Base-by-base conservation (phyloP, 2,888 invertebrate species). In the Endomychus coccineus region DNA sequence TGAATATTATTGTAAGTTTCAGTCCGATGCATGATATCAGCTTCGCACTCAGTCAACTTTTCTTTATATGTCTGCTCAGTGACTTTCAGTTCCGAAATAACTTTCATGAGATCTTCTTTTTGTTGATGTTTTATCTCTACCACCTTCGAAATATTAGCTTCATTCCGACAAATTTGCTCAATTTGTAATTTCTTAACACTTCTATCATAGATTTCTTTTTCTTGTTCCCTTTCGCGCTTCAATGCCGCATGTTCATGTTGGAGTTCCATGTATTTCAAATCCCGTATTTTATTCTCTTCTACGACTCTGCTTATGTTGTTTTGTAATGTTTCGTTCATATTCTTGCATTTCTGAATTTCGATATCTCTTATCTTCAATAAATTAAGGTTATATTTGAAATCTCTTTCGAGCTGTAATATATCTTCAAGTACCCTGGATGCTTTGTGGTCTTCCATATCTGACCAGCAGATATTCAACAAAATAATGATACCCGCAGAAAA, bases 321-420 rank as follows among this genome's bases (percentile, higher is more conserved):
- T 15, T 40, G 36, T 10, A 40, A 21, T 14, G 16, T 22, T 12
- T 40, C 13, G 21, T 40, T 32, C 4, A 36, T 31, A 13, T 10
- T 19, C 15, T 27, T 40, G 15, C 36, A 40, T 31, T 28, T 36
- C 17, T 40, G 27, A 9, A 40, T 40, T 36, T 40, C 40, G 13
- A 25, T 15, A 19, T 40, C 40, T 21, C 40, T 3, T 10, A 40
- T 24, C 22, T 31, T 35, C 15, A 40, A 28, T 19, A 40, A 33
- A 13, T 36, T 40, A 4, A 40, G 29, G 14, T 40, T 40, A 17
- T 40, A 40, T 32, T 32, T 36, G 10, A 40, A 40, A 32, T 40
- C 40, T 22, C 33, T 21, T 16, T 40, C 40, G 22, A 40, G 36
- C 16, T 21, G 21, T 28, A 40, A 32, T 22, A 40, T 40, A 17